These are phyloP conservation scores for Berghia stephanieae DNA, from an alignment of 1,140 invertebrate species.

Conservation along the genomic window DNA sequence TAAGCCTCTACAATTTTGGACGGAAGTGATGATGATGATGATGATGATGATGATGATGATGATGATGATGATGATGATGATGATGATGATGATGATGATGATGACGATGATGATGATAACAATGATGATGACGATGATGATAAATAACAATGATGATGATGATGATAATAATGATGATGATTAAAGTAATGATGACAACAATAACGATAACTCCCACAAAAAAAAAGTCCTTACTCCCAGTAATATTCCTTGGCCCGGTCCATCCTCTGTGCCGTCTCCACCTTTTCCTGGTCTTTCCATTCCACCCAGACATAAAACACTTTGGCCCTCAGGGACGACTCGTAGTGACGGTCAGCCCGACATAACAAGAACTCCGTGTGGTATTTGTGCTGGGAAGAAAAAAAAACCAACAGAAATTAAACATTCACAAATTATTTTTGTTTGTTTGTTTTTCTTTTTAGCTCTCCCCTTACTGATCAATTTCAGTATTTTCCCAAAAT, in stretches of 20 bases:
- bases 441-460: too few relatives aligned
- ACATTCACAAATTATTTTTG: too few relatives aligned
- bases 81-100: constrained; percentile 23
- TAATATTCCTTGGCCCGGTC: too few relatives aligned
- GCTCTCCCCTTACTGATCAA: too few relatives aligned
- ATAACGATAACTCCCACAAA: too few relatives aligned
- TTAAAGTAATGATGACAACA: too few relatives aligned
- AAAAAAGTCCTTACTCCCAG: too few relatives aligned
- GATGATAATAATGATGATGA: too few relatives aligned
- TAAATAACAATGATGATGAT: too few relatives aligned
- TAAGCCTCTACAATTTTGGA: too few relatives aligned
- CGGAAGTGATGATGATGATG: not conserved
- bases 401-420: too few relatives aligned
- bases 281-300: constrained; percentile 46
- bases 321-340: constrained; percentile 34
- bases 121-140: constrained; percentile 20
- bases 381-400: constrained; percentile 52
- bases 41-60: constrained; percentile 27
- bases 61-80: constrained; percentile 30
- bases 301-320: constrained; percentile 49
- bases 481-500: too few relatives aligned
- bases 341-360: constrained; percentile 48
- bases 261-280: constrained; percentile 46
- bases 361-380: constrained; percentile 47
- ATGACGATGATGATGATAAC: constrained; percentile 26